Evolutionary conservation across 2,888 invertebrate species (phyloP).

Genomic region (Drosophila phalerata): DNA sequence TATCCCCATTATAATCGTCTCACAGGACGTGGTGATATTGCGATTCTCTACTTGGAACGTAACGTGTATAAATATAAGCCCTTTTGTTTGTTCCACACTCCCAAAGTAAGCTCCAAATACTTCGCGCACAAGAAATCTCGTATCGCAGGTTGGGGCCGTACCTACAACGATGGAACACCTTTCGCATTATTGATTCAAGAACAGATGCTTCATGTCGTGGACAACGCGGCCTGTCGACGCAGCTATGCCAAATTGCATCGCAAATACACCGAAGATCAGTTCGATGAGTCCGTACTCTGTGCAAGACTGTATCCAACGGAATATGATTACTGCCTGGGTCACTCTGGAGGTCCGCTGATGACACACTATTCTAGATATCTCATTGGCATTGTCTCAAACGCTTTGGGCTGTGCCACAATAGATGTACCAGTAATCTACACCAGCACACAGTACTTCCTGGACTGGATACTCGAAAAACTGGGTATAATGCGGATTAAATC

Average conservation of each 20-base stretch:
- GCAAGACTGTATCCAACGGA: no score
- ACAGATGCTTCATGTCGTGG: slow-evolving; percentile 90
- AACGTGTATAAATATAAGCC: slow-evolving; percentile 88
- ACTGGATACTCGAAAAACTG: slow-evolving; percentile 88
- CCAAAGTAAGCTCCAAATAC: slow-evolving; percentile 86
- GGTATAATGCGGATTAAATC: no score
- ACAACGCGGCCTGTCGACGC: slow-evolving; percentile 87
- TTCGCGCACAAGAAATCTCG: slow-evolving; percentile 88
- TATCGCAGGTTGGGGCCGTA: slow-evolving; percentile 89
- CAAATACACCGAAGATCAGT: no score
- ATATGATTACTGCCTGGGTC: slow-evolving; percentile 85
- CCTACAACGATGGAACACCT: slow-evolving; percentile 87
- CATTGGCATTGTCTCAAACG: slow-evolving; percentile 90
- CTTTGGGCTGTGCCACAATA: slow-evolving; percentile 88
- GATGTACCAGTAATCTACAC: slow-evolving; percentile 88
- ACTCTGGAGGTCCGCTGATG: slow-evolving; percentile 85
- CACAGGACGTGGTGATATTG: slow-evolving; percentile 91
- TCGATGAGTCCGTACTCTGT: slow-evolving; percentile 80
- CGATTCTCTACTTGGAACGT: slow-evolving; percentile 88
- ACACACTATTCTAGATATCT: slow-evolving; percentile 84
- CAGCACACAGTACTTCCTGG: slow-evolving; percentile 87
- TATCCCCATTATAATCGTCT: slow-evolving; percentile 76
- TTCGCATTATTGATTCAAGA: slow-evolving; percentile 89
- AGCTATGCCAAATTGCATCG: slow-evolving; percentile 73
- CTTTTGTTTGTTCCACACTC: slow-evolving; percentile 90